These are phyloP conservation scores for Heliconius erato DNA, from an alignment of 2,888 invertebrate species.

Conservation along the genomic window DNA sequence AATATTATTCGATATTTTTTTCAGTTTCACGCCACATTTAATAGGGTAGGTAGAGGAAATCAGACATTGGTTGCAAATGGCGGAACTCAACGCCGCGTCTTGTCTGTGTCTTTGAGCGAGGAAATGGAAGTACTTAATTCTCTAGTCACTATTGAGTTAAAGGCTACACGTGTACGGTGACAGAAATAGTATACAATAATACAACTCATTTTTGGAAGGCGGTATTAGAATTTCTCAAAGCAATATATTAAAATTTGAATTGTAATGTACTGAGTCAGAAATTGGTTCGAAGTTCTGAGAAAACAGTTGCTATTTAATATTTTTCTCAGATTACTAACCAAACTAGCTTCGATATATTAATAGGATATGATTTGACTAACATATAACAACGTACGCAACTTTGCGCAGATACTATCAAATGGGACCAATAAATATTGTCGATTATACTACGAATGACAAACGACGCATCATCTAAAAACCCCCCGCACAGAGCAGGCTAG, in stretches of 20 bases:
- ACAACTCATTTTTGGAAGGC: background rate
- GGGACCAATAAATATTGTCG: background rate
- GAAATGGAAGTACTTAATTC: too few relatives aligned
- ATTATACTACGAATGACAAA: background rate
- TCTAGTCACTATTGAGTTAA: too few relatives aligned
- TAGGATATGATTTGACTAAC: background rate
- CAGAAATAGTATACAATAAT: background rate
- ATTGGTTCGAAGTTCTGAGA: conserved; percentile 2
- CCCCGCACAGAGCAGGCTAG: too few relatives aligned
- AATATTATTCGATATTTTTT: too few relatives aligned
- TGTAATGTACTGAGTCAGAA: conserved; percentile 49
- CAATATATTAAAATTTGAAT: conserved; percentile 39
- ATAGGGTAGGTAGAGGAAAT: too few relatives aligned
- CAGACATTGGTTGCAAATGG: too few relatives aligned
- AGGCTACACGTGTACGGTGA: too few relatives aligned
- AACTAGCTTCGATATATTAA: background rate
- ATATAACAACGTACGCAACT: background rate
- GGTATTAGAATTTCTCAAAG: background rate
- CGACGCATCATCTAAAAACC: too few relatives aligned
- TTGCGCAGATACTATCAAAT: background rate
- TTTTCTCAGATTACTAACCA: background rate
- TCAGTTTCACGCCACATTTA: too few relatives aligned
- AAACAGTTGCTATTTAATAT: background rate
- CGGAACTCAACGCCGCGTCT: too few relatives aligned
- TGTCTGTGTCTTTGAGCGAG: too few relatives aligned